A percentile compares a stretch with the other conserved stretches of the same genome.
Evolutionary conservation across 2,888 invertebrate species (phyloP).

Genomic region (Agrochola circellaris): DNA sequence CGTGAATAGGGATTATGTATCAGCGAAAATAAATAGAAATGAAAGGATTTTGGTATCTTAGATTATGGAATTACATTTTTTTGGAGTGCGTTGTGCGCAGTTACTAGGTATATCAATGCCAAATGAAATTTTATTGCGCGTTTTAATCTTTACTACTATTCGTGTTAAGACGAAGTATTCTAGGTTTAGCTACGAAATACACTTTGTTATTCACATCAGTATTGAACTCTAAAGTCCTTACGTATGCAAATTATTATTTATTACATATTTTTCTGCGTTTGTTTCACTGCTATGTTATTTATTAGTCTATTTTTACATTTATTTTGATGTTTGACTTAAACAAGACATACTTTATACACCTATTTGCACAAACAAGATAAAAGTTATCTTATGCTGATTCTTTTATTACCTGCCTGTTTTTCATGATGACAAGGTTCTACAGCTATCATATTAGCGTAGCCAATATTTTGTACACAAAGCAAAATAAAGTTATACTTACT

Average conservation of each 20-base stretch:
- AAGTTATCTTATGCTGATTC: constrained; percentile 36
- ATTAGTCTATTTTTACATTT: constrained; percentile 38
- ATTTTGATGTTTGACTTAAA: constrained; percentile 15
- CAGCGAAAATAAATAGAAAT: constrained; percentile 51
- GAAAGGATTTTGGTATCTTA: constrained; percentile 25
- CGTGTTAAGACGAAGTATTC: not conserved
- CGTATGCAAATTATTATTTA: not conserved
- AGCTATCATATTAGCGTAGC: constrained; percentile 5
- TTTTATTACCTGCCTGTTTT: constrained; percentile 43
- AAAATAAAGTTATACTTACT: not conserved
- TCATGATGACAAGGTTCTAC: constrained; percentile 17
- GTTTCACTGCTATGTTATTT: constrained; percentile 6
- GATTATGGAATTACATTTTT: constrained; percentile 24
- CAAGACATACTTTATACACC: not conserved
- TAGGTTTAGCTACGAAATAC: not conserved
- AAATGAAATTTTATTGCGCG: constrained; percentile 18
- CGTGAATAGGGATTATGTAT: constrained; percentile 36
- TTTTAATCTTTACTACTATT: constrained; percentile 7
- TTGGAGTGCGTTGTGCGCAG: constrained; percentile 25
- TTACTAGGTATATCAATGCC: constrained; percentile 10
- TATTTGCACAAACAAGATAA: constrained; percentile 41
- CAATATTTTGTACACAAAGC: constrained; percentile 21
- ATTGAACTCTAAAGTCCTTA: not conserved
- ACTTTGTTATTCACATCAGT: not conserved
- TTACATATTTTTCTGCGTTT: constrained; percentile 2